These are phyloP conservation scores for Excalfactoria chinensis DNA, from an alignment of 2,113 vertebrate species.

Conservation along the genomic window DNA sequence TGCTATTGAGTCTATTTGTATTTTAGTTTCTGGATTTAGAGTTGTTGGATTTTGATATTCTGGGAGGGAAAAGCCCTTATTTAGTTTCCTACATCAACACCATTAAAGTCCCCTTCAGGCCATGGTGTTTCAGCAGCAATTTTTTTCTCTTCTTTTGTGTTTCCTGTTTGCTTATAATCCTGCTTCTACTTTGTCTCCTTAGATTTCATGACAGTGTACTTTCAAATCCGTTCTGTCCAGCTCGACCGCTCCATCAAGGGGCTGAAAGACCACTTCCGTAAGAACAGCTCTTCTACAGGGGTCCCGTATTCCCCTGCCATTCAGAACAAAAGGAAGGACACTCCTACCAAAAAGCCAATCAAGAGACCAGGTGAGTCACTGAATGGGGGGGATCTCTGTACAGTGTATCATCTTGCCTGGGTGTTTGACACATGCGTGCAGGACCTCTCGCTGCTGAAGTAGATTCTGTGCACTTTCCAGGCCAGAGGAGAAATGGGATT, in stretches of 20 bases:
- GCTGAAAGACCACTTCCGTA: slow-evolving; percentile 95
- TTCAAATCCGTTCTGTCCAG: slow-evolving; percentile 95
- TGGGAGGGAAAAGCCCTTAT: not conserved
- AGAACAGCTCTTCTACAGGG: slow-evolving; percentile 90
- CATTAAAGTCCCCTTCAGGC: fast-evolving
- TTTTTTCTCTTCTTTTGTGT: not conserved
- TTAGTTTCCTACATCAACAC: not conserved
- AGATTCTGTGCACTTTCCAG: not conserved
- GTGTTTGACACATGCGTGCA: fast-evolving
- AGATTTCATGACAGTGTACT: slow-evolving; percentile 99
- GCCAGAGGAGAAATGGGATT: not conserved
- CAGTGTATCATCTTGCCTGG: not conserved
- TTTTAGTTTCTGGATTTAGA: not conserved
- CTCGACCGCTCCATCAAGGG: slow-evolving; percentile 96
- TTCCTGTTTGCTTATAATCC: not conserved
- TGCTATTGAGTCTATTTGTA: not conserved
- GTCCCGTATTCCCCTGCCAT: slow-evolving; percentile 94
- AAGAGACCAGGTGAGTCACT: slow-evolving; percentile 91
- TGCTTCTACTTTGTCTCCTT: not conserved
- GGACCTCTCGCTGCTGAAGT: not conserved
- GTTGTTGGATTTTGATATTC: not conserved
- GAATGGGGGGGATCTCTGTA: not conserved
- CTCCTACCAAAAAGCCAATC: slow-evolving; percentile 93
- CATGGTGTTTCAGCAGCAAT: not conserved
- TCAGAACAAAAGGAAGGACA: slow-evolving; percentile 96